Conservation (phyloP, 2,888 invertebrate genomes). For the Rhaphigaster nebulosa region DNA sequence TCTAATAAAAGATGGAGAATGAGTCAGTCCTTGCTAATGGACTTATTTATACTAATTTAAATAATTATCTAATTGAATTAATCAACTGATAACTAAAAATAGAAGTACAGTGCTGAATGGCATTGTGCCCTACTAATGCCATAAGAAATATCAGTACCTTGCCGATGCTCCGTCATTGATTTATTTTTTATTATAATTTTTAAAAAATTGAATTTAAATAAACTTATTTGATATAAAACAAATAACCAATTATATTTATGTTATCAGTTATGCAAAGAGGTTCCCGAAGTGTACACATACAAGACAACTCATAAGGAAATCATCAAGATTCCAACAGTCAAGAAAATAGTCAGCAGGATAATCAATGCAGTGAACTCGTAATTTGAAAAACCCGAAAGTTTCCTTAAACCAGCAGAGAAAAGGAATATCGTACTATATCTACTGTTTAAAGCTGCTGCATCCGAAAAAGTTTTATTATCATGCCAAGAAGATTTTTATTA, state of each 20-base stretch:
- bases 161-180: too few species aligned
- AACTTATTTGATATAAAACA: neutral
- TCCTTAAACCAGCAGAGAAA: neutral
- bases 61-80: too few species aligned
- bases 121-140: too few species aligned
- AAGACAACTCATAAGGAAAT: constrained; percentile 92
- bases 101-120: too few species aligned
- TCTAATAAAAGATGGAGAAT: too few species aligned
- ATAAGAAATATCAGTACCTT: too few species aligned
- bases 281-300: constrained; percentile 75
- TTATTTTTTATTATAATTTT: neutral
- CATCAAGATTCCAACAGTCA: constrained; percentile 80
- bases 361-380: constrained; percentile 51
- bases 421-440: neutral
- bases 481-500: neutral
- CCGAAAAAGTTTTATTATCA: neutral
- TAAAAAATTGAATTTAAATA: neutral
- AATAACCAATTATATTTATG: neutral
- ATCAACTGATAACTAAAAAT: too few species aligned
- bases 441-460: neutral
- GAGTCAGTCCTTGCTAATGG: too few species aligned
- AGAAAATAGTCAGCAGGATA: constrained; percentile 62
- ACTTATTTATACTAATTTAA: too few species aligned
- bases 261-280: constrained; percentile 78
- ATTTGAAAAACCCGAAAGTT: neutral